phyloP scores from a whole-genome alignment of 2,113 vertebrate genomes.

The Motacilla tschutschensis region DNA sequence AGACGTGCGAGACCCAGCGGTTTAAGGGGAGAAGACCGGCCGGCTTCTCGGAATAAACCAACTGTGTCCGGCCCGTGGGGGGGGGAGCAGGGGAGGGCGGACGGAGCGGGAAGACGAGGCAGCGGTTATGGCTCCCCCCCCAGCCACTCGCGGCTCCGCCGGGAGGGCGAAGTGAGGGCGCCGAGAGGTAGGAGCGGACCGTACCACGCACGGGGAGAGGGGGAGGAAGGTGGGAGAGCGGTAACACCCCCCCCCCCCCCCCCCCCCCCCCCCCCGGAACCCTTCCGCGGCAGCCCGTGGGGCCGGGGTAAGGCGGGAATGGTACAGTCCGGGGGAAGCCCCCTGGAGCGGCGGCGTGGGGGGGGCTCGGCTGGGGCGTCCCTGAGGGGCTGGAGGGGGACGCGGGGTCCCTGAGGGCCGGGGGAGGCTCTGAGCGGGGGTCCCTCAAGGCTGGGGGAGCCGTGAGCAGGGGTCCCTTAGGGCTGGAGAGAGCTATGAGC shows the following conservation, averaged over 20 bases:
- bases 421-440: neutral
- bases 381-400: neutral
- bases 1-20: constrained; percentile 45
- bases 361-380: neutral
- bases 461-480: neutral
- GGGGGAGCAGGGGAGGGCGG: neutral
- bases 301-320: neutral
- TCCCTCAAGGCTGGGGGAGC: no score
- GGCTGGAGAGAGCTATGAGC: no score
- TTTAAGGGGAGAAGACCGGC: constrained; percentile 27
- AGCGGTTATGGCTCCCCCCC: neutral
- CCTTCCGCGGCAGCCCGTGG: neutral
- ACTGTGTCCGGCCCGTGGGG: neutral
- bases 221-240: neutral
- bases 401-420: neutral
- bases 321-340: constrained; percentile 1
- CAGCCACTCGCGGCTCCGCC: neutral
- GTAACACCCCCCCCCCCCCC: neutral
- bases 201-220: neutral
- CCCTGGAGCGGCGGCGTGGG: neutral
- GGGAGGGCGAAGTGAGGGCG: constrained; percentile 27
- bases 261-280: no score
- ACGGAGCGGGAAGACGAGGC: neutral
- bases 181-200: constrained; percentile 12
- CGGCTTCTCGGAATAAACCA: constrained; percentile 52